Percentiles rank a stretch among this genome's conserved stretches.
These are phyloP conservation scores for Helicolenus hilgendorfi DNA, from an alignment of 2,797 vertebrate genomes.

Conservation along the genomic window DNA sequence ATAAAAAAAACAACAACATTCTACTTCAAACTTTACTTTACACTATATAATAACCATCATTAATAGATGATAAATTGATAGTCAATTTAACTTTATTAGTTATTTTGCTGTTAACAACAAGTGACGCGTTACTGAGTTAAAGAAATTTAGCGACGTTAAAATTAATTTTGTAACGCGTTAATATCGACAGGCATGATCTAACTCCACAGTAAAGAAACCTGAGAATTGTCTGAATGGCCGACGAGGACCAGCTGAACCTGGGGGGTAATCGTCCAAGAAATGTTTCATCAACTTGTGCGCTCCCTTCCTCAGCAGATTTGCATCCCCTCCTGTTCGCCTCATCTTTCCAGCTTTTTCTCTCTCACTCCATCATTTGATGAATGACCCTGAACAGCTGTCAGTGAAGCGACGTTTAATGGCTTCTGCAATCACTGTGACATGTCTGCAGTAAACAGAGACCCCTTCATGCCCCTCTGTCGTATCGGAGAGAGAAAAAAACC, in stretches of 20 bases:
- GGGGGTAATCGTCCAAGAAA: constrained; percentile 84
- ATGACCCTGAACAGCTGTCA: constrained; percentile 84
- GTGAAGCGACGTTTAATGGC: constrained; percentile 74
- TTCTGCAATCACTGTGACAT: constrained; percentile 75
- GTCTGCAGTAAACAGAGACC: constrained; percentile 68
- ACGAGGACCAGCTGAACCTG: constrained; percentile 70
- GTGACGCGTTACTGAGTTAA: too few species aligned
- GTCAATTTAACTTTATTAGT: not conserved
- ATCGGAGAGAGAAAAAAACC: not conserved
- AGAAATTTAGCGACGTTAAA: too few species aligned
- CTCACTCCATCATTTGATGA: constrained; percentile 79
- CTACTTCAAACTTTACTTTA: not conserved
- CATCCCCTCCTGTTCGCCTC: constrained; percentile 74
- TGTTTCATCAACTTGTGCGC: constrained; percentile 80
- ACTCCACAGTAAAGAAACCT: constrained; percentile 32
- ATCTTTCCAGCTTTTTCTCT: constrained; percentile 76
- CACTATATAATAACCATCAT: too few species aligned
- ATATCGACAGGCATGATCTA: not conserved
- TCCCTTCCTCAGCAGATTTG: constrained; percentile 82
- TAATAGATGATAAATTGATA: rapidly evolving
- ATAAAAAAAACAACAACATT: not conserved
- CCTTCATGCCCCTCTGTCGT: not conserved
- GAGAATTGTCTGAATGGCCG: constrained; percentile 46
- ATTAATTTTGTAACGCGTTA: too few species aligned
- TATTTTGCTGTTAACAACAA: not conserved